Evolutionary conservation across 2,797 vertebrate species (phyloP).

Genomic region (Percopsis omiscomaycus): DNA sequence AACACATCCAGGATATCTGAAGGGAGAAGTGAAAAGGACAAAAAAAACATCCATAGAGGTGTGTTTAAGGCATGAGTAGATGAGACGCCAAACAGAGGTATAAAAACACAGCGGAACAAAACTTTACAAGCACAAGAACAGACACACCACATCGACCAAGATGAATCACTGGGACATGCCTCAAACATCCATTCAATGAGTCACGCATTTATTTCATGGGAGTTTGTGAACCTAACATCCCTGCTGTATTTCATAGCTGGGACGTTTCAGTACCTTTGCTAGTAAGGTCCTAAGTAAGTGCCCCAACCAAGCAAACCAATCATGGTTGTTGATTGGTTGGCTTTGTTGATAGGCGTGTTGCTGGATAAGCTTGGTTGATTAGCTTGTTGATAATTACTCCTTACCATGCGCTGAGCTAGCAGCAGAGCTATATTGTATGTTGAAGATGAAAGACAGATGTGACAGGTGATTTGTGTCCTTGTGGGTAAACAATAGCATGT

Average conservation of each 20-base stretch:
- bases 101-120: constrained; percentile 34
- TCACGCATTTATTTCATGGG: constrained; percentile 14
- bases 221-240: constrained; percentile 21
- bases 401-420: constrained; percentile 25
- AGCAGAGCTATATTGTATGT: constrained; percentile 4
- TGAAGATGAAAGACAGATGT: constrained; percentile 23
- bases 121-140: constrained; percentile 3
- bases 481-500: constrained; percentile 18
- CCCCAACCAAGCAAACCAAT: background rate
- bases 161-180: constrained; percentile 36
- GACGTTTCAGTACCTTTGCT: background rate
- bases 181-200: constrained; percentile 23
- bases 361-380: too few species aligned
- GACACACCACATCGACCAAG: constrained; percentile 30
- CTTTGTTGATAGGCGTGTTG: background rate
- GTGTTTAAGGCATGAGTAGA: constrained; percentile 29
- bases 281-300: constrained; percentile 3
- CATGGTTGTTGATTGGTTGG: background rate
- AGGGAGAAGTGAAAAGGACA: constrained; percentile 14
- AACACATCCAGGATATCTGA: constrained; percentile 30
- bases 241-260: constrained; percentile 7
- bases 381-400: background rate
- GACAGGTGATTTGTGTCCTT: constrained; percentile 48
- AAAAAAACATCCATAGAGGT: constrained; percentile 25
- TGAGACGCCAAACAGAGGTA: constrained; percentile 40